Evolutionary conservation across 1,140 invertebrate genomes (phyloP), one percentile per base, ranked within the genome.

Genomic region (Laupala kohalensis): DNA sequence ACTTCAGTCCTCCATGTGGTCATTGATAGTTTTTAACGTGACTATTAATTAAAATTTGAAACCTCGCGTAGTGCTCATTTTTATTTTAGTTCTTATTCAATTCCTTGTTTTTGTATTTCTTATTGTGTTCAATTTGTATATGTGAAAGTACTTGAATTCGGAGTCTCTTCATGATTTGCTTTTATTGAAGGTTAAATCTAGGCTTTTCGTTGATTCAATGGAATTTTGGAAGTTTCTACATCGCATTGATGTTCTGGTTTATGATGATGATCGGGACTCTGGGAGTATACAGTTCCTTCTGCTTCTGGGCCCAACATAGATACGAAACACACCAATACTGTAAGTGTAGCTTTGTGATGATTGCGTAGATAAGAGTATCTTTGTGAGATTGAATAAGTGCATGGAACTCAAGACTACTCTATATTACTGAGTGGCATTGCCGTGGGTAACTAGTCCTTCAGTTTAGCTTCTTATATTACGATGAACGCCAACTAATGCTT

Each of bases 161-260:
- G 37, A 12, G 6, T 62, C 19, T 12, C 19, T 62, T 9, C 19
- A 12, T 62, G 37, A 62, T 24, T 65, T n/a, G 6, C 69, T 74
- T 74, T 30, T 75, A 24, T 81, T 82, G 15, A 77, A 88, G 85
- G 70, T 70, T 84, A 5, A 81, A 80, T 73, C 75, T 86, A 6
- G 86, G 87, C 37, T 84, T 87, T 71, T 78, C 79, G 24, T 79
- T 86, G 3, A 83, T 89, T 70, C 75, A 73, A 27, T 81, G 75
- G 76, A 81, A 82, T 9, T 87, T 90, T 76, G 84, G 80, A 19
- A 84, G 87, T 75, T 81, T 88, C 65, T 77, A 83, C 19, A 78
- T 77, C 27, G 86, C 84, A 5, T 74, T 87, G 53, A 74, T 78
- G 6, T 79, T 86, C 65, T 90, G 88, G 88, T 71, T 83, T 3